Conservation (phyloP, 2,113 vertebrate genomes). For the Atherinomorus stipes region DNA sequence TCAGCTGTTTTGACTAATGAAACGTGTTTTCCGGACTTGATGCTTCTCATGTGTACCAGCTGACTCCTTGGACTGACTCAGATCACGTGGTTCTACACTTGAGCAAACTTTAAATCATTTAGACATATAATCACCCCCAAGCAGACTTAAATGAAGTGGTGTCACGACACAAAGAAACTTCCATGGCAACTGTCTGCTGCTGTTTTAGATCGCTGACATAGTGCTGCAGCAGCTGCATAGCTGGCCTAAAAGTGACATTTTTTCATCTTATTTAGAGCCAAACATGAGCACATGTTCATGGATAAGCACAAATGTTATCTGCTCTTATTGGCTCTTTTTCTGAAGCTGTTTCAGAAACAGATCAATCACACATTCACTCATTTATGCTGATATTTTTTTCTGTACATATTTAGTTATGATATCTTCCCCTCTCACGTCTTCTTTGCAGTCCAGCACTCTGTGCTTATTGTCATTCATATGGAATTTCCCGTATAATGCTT, state of each 20-base stretch:
- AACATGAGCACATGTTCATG: not conserved
- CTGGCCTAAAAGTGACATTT: not conserved
- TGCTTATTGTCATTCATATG: not conserved
- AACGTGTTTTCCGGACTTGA: not conserved
- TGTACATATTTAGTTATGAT: not conserved
- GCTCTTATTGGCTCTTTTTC: not conserved
- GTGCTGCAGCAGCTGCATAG: not conserved
- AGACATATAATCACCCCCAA: not conserved
- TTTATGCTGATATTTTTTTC: not conserved
- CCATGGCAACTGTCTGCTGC: not conserved
- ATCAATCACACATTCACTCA: not conserved
- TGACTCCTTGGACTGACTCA: conserved; percentile 36
- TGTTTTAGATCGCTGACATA: not conserved
- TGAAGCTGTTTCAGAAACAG: not conserved
- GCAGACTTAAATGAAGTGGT: not conserved
- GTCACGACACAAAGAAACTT: not conserved
- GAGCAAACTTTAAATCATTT: conserved; percentile 1
- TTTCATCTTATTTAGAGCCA: not conserved
- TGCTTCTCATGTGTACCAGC: conserved; percentile 38
- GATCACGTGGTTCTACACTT: conserved; percentile 25
- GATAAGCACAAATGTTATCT: not conserved
- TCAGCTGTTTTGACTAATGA: not conserved
- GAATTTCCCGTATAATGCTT: not conserved
- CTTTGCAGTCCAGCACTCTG: not conserved
- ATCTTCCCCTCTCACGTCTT: not conserved